Base-by-base conservation (phyloP, 2,797 vertebrate genomes). In the Austrolebias charrua region DNA sequence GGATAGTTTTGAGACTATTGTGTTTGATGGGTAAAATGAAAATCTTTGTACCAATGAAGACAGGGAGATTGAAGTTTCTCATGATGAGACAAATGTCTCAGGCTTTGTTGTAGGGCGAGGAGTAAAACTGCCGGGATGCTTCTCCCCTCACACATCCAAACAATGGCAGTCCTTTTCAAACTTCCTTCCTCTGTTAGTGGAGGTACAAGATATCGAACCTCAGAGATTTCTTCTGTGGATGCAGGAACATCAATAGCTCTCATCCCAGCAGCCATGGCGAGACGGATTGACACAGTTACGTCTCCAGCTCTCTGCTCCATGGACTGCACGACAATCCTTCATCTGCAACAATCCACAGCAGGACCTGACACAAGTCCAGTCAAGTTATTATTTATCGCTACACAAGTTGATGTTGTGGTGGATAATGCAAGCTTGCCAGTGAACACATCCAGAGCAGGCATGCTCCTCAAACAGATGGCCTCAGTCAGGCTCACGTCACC, bases 401-500 rank as follows among this genome's bases (percentile, higher is more conserved):
- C 49, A 55, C 63, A 63, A 68, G 62, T 82, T 78, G 58, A 44
- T 24, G 38, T 68, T 69, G 40, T 20, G 73, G 55, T 60, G 4
- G 3, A 14, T 14, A 14, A 8, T n/a, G 65, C 15, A 40, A 62
- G 42, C 29, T 3, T 73, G 80, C 82, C 81, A 78, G 46, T 6
- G 54, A 0, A 38, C 71, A 69, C 82, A 20, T n/a, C 55, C 43
- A 69, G 66, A 71, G 72, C 83, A 78, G 77, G 73, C 78, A 55
- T 75, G 70, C 61, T 86, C 63, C 78, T 76, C 18, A 67, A 79
- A 75, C 90, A 90, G 88, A 90, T 89, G 87, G 88, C 63, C 80
- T 63, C 84, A 85, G 86, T 78, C 71, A 84, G 81, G 78, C 80
- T 76, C 69, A 83, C 73, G 80, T 88, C 87, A 86, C 85, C 86